Base-by-base conservation (phyloP, 2,113 vertebrate species). In the Ptilonorhynchus violaceus region DNA sequence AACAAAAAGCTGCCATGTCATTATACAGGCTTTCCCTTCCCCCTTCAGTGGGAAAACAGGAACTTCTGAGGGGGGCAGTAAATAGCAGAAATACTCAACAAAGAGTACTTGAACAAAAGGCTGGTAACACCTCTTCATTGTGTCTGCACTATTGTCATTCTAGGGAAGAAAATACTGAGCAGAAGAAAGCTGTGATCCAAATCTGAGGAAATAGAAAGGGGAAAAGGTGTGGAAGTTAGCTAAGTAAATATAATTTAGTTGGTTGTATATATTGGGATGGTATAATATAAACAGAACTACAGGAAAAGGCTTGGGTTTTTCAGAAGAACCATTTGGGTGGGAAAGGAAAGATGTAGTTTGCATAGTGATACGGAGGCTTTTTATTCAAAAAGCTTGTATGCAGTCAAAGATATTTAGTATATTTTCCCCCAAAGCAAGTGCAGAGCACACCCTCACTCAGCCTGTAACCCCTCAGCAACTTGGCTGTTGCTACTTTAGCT, bases 31-130 rank as follows among this genome's bases (percentile, higher is more conserved):
- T 68, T 83, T 93, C 78, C 83, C 85, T 81, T 92, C 72, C 79
- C 59, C 75, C n/a, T 27, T 66, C 68, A 88, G 59, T 93, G 92
- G 92, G 90, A 96, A 96, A 93, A 93, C 79, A 88, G 83, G 95
- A 96, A 96, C 90, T 90, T 80, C 63, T 81, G 44, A 64, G 88
- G 37, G 3, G 3, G 83, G 76, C 78, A 91, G 79, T 78, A 89
- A 93, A 80, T 78, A 86, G 83, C 83, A 86, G 83, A 92, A 96
- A 84, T 91, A 72, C 39, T 77, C 63, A 83, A 76, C 95, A 95
- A 89, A 85, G 80, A 80, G 47, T 50, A 13, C 78, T 68, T 77
- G 74, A 73, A 91, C 62, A 90, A 90, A 77, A 92, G 90, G 6
- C 42, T 77, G 68, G 63, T 95, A 92, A 85, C 78, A 90, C 88